These are phyloP conservation scores for Isurus oxyrinchus DNA, from an alignment of 2,113 vertebrate genomes.

Conservation along the genomic window DNA sequence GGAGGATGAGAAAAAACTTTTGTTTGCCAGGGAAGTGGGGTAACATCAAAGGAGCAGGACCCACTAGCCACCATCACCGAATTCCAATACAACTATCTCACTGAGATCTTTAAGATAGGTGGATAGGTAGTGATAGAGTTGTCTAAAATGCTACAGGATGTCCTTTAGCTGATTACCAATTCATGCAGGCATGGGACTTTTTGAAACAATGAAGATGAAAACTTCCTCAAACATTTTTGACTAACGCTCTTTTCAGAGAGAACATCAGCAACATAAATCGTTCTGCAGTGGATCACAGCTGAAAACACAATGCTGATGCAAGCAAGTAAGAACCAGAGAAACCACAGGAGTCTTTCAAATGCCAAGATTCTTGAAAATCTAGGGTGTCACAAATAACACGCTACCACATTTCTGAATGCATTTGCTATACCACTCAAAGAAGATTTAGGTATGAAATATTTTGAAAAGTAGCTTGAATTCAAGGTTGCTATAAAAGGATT, in stretches of 20 bases:
- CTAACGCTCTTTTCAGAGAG: neutral
- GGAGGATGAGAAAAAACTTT: neutral
- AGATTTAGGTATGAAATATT: too few species aligned
- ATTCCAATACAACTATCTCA: neutral
- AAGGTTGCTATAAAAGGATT: too few species aligned
- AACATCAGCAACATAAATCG: too few species aligned
- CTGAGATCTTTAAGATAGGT: neutral
- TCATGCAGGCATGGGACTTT: neutral
- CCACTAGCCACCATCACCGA: neutral
- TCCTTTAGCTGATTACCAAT: neutral
- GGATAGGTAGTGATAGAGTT: neutral
- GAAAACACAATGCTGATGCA: neutral
- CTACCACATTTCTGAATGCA: too few species aligned
- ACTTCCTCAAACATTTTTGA: neutral
- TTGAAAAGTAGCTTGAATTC: too few species aligned
- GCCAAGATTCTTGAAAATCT: too few species aligned
- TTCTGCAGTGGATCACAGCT: neutral
- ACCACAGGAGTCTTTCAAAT: neutral
- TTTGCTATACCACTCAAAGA: too few species aligned
- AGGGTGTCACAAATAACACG: too few species aligned
- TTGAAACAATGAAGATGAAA: neutral
- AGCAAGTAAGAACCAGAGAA: neutral
- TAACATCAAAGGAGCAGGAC: too few species aligned
- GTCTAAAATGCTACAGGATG: neutral
- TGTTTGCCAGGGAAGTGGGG: neutral